These are phyloP conservation scores for Dichetophora obliterata DNA, from an alignment of 2,888 invertebrate species.

Conservation along the genomic window DNA sequence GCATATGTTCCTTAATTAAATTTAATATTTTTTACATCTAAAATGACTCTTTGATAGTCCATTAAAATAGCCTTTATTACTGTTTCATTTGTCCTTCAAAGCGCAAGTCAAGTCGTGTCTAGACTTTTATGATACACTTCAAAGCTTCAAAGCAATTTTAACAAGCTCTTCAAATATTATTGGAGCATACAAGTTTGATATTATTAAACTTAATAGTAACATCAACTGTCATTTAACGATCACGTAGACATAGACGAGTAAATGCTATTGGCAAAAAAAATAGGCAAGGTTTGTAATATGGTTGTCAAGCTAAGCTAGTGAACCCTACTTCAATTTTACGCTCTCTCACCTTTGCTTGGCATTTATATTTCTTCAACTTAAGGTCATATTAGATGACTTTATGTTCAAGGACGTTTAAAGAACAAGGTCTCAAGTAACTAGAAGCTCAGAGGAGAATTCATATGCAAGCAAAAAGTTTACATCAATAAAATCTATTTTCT, in stretches of 20 bases:
- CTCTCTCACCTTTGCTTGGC: not conserved
- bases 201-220: not conserved
- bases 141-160: not conserved
- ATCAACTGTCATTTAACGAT: too few species aligned
- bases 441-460: too few species aligned
- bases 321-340: not conserved
- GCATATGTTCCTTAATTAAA: not conserved
- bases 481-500: too few species aligned
- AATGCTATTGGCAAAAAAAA: not conserved
- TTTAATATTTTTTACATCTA: not conserved
- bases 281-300: not conserved
- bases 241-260: too few species aligned
- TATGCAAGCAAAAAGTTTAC: too few species aligned
- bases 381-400: not conserved
- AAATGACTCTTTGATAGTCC: not conserved
- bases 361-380: not conserved
- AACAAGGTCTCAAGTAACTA: too few species aligned
- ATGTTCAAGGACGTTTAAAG: too few species aligned
- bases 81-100: not conserved
- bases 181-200: not conserved
- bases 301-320: not conserved
- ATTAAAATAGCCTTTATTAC: not conserved
- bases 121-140: not conserved
- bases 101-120: not conserved
- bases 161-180: not conserved